Evolutionary conservation across 2,113 vertebrate genomes (phyloP).

Genomic region (Agelaius tricolor): DNA sequence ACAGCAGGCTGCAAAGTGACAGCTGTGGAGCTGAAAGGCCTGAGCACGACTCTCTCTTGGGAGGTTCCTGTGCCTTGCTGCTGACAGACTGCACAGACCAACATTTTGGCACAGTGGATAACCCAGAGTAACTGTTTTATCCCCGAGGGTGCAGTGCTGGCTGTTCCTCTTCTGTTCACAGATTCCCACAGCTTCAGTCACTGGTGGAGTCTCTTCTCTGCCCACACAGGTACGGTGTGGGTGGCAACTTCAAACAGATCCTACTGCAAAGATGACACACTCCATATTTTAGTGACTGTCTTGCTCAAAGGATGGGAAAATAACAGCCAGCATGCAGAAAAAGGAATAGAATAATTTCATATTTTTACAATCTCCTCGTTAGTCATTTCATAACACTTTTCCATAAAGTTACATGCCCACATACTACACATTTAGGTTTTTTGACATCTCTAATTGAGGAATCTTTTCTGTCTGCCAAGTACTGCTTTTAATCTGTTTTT

Average conservation of each 20-base stretch:
- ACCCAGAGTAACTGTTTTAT: neutral
- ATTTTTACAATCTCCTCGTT: neutral
- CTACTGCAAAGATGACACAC: neutral
- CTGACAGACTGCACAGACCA: neutral
- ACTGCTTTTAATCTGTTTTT: conserved; percentile 15
- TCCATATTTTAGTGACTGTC: neutral
- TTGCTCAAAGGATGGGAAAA: neutral
- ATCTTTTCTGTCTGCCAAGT: neutral
- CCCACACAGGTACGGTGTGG: rapidly evolving
- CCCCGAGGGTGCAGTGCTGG: neutral
- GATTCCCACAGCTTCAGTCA: neutral
- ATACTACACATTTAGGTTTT: neutral
- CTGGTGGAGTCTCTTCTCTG: neutral
- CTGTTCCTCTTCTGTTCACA: neutral
- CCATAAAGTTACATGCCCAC: neutral
- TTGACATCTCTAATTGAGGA: conserved; percentile 5
- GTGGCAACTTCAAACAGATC: neutral
- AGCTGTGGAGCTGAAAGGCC: neutral
- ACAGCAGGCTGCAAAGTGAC: neutral
- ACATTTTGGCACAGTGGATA: neutral
- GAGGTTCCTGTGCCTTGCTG: neutral
- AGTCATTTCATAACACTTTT: neutral
- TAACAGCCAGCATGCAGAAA: neutral
- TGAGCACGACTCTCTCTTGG: rapidly evolving
- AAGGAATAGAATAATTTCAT: neutral